Evolutionary conservation across 2,113 vertebrate species (phyloP).

Genomic region (Macrotus californicus): DNA sequence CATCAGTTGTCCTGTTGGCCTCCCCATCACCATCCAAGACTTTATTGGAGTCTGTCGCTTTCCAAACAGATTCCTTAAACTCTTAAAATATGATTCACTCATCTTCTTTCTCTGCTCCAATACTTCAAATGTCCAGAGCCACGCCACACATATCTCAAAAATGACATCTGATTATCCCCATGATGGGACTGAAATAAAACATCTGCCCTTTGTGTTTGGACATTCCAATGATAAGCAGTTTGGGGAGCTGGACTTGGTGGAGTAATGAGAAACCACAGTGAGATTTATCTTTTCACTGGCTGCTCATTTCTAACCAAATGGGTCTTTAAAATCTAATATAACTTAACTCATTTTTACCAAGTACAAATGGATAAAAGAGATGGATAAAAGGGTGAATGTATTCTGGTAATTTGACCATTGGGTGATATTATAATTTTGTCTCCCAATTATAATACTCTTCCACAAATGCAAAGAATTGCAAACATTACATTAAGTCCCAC

Average conservation of each 20-base stretch:
- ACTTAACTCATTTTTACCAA: constrained; percentile 23
- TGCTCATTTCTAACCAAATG: neutral
- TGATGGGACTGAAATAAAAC: constrained; percentile 57
- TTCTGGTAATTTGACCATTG: constrained; percentile 12
- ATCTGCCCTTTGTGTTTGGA: constrained; percentile 44
- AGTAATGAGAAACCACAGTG: constrained; percentile 6
- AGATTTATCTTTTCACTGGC: constrained; percentile 27
- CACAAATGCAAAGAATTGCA: constrained; percentile 32
- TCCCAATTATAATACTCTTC: constrained; percentile 8
- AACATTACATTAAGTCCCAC: neutral
- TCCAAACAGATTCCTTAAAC: constrained; percentile 29
- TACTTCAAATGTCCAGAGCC: neutral
- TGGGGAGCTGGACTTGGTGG: neutral
- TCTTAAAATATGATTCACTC: constrained; percentile 11
- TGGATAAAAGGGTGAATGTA: neutral
- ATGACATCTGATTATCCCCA: constrained; percentile 50
- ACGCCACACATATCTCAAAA: constrained; percentile 43
- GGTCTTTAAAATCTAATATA: constrained; percentile 26
- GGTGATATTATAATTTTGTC: constrained; percentile 13
- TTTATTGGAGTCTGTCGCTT: neutral
- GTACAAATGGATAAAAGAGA: neutral
- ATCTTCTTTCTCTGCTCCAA: neutral
- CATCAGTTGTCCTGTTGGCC: neutral
- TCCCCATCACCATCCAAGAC: neutral
- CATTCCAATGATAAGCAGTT: constrained; percentile 11